Evolutionary conservation across 1,140 invertebrate species (phyloP).

Genomic region (Cherax destructor): DNA sequence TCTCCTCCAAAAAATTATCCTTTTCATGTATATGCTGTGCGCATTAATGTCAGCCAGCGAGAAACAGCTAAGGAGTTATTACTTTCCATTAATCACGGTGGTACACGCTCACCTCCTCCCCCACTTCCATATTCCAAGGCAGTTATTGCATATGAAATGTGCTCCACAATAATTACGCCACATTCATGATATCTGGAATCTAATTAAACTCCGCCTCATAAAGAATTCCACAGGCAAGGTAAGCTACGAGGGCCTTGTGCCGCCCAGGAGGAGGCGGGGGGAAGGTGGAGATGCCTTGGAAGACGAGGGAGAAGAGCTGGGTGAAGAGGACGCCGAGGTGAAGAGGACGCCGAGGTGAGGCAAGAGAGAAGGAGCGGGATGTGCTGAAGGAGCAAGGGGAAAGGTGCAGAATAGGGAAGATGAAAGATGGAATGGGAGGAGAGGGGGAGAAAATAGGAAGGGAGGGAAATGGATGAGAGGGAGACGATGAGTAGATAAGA

Average conservation of each 20-base stretch:
- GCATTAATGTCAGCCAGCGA: constrained; percentile 67
- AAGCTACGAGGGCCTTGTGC: constrained; percentile 57
- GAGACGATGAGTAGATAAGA: not conserved
- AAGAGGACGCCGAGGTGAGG: constrained; percentile 1
- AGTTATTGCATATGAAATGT: constrained; percentile 70
- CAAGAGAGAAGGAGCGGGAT: not conserved
- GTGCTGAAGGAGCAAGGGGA: not conserved
- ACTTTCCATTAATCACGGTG: constrained; percentile 66
- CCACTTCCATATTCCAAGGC: constrained; percentile 67
- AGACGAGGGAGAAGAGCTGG: constrained; percentile 22
- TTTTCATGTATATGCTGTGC: constrained; percentile 67
- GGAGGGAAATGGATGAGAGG: not conserved
- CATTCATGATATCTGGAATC: constrained; percentile 70
- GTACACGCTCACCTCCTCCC: constrained; percentile 60
- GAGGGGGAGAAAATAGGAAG: not conserved
- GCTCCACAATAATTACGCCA: constrained; percentile 67
- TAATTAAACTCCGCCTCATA: constrained; percentile 68
- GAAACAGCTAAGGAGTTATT: constrained; percentile 69
- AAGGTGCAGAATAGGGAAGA: not conserved
- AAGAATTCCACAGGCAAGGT: constrained; percentile 69
- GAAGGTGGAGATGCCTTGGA: not conserved
- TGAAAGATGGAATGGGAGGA: not conserved
- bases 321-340: not conserved
- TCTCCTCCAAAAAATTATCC: constrained; percentile 68
- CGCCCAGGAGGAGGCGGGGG: constrained; percentile 8